Base-by-base conservation (phyloP, 1,140 invertebrate species). In the Calliphora vicina region DNA sequence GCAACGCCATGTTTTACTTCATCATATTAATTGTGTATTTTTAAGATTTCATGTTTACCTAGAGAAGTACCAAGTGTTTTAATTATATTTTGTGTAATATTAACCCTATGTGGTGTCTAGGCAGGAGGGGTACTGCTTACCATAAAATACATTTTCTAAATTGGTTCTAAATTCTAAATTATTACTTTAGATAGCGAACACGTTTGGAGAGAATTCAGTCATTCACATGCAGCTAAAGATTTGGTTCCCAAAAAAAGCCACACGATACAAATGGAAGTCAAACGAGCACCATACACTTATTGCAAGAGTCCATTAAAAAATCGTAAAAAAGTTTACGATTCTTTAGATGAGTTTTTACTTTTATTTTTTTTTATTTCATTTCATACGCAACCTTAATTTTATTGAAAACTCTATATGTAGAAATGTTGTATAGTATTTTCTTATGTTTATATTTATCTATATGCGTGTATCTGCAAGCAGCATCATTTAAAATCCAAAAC, bases 271-370 rank as follows among this genome's bases (percentile, higher is more conserved):
- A 25, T 67, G 61, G 61, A 12, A 57, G 61, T 20, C 61, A 23
- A 67, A 67, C 20, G 61, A 6, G 23, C 23, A n/a, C n/a, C n/a
- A 12, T 6, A n/a, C n/a, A n/a, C 15, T 67, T 67, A 89, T 87
- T 87, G 88, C 86, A 88, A 89, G 86, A 89, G 86, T 89, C 88
- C 86, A 89, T 89, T 89, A 89, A 89, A 88, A 86, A 86, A 74
- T 89, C 88, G 88, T 89, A 89, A 89, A 35, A 89, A 89, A 87
- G 84, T 89, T 89, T 89, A 89, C 86, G 88, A 89, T 87, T 88
- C 86, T 83, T 86, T 87, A 88, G 87, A 87, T 88, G 88, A 89
- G 87, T 88, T 87, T 89, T 25, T 67, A 6, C 15, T n/a, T 57
- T 57, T 57, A 35, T 35, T 89, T 83, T 74, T 27, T 10, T 35